phyloP scores from a whole-genome alignment of 2,888 invertebrate genomes.

The Scaptomyza tumidula region DNA sequence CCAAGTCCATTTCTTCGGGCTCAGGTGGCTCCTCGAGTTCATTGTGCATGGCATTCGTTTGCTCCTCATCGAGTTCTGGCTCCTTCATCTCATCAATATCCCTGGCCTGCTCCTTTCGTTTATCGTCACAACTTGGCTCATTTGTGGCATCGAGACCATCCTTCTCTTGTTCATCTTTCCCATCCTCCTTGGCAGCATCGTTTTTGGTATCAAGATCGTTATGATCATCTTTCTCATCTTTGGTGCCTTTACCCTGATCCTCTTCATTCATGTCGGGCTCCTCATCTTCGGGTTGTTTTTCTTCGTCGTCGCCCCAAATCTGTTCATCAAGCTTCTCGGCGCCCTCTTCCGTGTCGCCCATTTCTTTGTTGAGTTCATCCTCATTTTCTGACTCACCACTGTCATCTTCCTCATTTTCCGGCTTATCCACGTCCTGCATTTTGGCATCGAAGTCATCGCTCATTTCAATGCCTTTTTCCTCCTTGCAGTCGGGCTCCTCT shows the following conservation, averaged over 20 bases:
- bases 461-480: constrained; percentile 97
- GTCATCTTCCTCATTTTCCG: constrained; percentile 86
- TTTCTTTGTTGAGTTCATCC: constrained; percentile 96
- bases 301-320: constrained; percentile 94
- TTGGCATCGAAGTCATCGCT: constrained; percentile 95
- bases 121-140: constrained; percentile 75
- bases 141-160: constrained; percentile 83
- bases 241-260: constrained; percentile 89
- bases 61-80: constrained; percentile 91
- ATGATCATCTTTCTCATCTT: constrained; percentile 89
- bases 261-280: constrained; percentile 87
- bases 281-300: constrained; percentile 88
- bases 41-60: constrained; percentile 92
- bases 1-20: constrained; percentile 94
- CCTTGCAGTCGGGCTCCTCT: constrained; percentile 90
- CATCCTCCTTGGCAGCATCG: constrained; percentile 85
- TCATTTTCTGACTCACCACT: constrained; percentile 89
- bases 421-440: constrained; percentile 88
- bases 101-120: constrained; percentile 86
- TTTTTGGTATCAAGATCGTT: constrained; percentile 84
- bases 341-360: constrained; percentile 96
- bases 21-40: constrained; percentile 91
- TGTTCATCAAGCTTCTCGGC: constrained; percentile 92
- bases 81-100: constrained; percentile 94
- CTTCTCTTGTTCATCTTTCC: constrained; percentile 86